Evolutionary conservation across 2,888 invertebrate species (phyloP).

Genomic region (Cephonodes hylas): DNA sequence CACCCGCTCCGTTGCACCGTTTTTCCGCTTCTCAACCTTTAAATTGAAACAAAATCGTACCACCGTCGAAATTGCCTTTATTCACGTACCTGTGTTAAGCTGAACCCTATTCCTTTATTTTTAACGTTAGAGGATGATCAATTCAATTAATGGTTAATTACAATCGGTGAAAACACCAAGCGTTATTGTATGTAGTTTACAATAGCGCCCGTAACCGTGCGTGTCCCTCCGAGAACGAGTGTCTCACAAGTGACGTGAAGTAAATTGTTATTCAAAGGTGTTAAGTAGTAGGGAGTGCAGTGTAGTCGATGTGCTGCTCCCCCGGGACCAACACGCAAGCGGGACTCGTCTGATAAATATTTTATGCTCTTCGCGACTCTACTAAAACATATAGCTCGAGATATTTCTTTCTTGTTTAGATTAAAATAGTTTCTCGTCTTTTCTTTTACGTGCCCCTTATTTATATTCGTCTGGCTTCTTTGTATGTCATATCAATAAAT

Average conservation of each 20-base stretch:
- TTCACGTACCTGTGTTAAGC: background rate
- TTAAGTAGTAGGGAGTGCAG: slow-evolving; percentile 58
- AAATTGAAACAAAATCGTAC: slow-evolving; percentile 67
- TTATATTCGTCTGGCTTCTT: slow-evolving; percentile 52
- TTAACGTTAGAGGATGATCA: background rate
- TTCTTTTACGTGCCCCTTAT: slow-evolving; percentile 46
- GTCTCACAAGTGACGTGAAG: slow-evolving; percentile 32
- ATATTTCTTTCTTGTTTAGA: slow-evolving; percentile 57
- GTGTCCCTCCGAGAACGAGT: background rate
- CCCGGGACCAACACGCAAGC: slow-evolving; percentile 54
- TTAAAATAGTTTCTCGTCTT: slow-evolving; percentile 56
- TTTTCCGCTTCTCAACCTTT: slow-evolving; percentile 66
- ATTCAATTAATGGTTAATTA: background rate
- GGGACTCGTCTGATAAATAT: slow-evolving; percentile 79
- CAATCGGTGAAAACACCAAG: background rate
- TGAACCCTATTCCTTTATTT: background rate
- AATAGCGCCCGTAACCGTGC: background rate
- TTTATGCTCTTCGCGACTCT: slow-evolving; percentile 67
- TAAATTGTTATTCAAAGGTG: slow-evolving; percentile 59
- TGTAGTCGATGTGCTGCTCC: slow-evolving; percentile 41
- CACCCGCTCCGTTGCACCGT: slow-evolving; percentile 59
- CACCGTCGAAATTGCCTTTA: slow-evolving; percentile 44
- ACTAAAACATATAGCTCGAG: slow-evolving; percentile 53
- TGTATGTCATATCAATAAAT: slow-evolving; percentile 35
- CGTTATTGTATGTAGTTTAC: background rate